Evolutionary conservation across 2,888 invertebrate genomes (phyloP).

Genomic region (Sericinus montela): DNA sequence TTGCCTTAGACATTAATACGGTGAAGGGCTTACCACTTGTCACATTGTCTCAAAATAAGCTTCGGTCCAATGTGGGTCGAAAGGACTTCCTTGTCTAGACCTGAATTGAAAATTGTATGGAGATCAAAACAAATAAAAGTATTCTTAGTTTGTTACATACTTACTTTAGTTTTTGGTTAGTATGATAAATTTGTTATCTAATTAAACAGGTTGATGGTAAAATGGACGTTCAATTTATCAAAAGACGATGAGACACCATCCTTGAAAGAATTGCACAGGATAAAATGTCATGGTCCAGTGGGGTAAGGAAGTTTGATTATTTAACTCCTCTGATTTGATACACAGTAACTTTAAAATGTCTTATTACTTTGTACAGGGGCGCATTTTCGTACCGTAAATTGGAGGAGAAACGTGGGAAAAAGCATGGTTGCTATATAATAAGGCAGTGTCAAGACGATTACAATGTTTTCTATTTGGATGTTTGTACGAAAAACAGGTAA

Average conservation of each 20-base stretch:
- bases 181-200: too few relatives aligned
- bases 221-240: slow-evolving; percentile 95
- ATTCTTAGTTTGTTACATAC: too few relatives aligned
- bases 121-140: too few relatives aligned
- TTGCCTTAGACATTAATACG: too few relatives aligned
- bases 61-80: too few relatives aligned
- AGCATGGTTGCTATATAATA: slow-evolving; percentile 88
- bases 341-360: neutral
- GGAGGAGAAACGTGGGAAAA: slow-evolving; percentile 86
- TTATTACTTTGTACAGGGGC: slow-evolving; percentile 76
- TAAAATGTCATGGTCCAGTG: slow-evolving; percentile 94
- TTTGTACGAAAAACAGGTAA: slow-evolving; percentile 86
- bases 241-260: slow-evolving; percentile 90
- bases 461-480: slow-evolving; percentile 89
- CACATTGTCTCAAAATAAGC: too few relatives aligned
- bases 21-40: too few relatives aligned
- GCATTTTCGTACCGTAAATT: slow-evolving; percentile 92
- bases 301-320: slow-evolving; percentile 83
- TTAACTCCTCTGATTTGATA: neutral
- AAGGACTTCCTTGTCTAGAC: too few relatives aligned
- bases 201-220: slow-evolving; percentile 83
- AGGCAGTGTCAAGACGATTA: slow-evolving; percentile 90
- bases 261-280: slow-evolving; percentile 82
- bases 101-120: too few relatives aligned
- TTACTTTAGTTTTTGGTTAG: too few relatives aligned